Evolutionary conservation across 2,797 vertebrate species (phyloP), one percentile per base, ranked within the genome.

Genomic region (Ambastaia sidthimunki): DNA sequence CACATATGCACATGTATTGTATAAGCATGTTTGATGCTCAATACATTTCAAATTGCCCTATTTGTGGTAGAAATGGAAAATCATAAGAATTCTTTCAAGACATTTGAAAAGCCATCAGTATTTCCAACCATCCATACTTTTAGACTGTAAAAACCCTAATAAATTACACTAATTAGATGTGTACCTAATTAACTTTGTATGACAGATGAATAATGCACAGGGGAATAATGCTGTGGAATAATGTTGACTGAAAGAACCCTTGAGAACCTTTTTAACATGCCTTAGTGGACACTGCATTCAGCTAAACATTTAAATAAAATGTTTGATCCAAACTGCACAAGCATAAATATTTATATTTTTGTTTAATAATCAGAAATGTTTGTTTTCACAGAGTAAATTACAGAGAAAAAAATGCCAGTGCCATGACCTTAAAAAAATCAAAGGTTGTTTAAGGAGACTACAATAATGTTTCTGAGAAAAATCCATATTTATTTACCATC

Each of bases 321-420:
- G 66, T 78, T 70, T 66, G 54, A 75, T 41, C 15, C 31, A 68
- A 57, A 54, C 71, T 71, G 71, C 54, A 50, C 69, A 34, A 59
- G 48, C 78, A 80, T 71, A 71, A 71, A 82, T 82, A 76, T 84
- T 76, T 80, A 74, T 54, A 19, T 11, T 44, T 4, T 15, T 70
- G 76, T 81, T 81, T 76, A 81, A 82, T 79, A 66, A 85, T 79
- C 41, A 78, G 50, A 48, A 44, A 10, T 19, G 7, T 71, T 44
- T 70, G 70, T 78, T 62, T 71, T 12, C 47, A 37, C 6, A 50
- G 54, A 48, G 18, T 44, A 66, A 77, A 71, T 55, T 37, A 78
- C 19, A 71, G 21, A 12, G 12, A 54, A 62, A 62, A 73, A 48
- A 28, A 21, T 83, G 19, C n/a, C 7, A 34, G 15, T 44, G 48